phyloP scores from a whole-genome alignment of 2,888 invertebrate species.

The Ditula angustiorana region DNA sequence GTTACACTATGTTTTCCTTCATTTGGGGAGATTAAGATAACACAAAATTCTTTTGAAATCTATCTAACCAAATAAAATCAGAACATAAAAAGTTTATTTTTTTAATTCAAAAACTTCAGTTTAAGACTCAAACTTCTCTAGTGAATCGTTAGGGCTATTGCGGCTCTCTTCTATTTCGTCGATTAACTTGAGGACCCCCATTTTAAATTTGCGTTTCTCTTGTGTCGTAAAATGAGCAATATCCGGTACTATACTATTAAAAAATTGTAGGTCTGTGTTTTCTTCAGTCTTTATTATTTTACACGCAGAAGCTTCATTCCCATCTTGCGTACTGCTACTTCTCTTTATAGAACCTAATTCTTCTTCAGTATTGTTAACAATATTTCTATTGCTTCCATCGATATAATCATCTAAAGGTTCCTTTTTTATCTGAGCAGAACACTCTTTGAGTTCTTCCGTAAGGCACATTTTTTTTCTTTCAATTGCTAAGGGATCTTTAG shows the following conservation, averaged over 20 bases:
- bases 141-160: constrained; percentile 27
- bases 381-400: not conserved
- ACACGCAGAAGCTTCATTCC: not conserved
- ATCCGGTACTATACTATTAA: constrained; percentile 82
- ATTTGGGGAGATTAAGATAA: too few relatives aligned
- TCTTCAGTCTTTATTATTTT: constrained; percentile 44
- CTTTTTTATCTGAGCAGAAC: constrained; percentile 10
- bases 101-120: too few relatives aligned
- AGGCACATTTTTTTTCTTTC: not conserved
- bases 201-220: constrained; percentile 82
- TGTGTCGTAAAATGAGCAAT: constrained; percentile 74
- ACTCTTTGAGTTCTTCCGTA: not conserved
- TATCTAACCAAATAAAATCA: too few relatives aligned
- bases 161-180: constrained; percentile 67
- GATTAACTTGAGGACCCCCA: constrained; percentile 78
- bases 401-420: constrained; percentile 18
- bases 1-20: too few relatives aligned
- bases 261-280: constrained; percentile 72
- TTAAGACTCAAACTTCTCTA: constrained; percentile 22
- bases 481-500: not conserved
- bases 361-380: not conserved
- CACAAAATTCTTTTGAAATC: too few relatives aligned
- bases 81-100: too few relatives aligned
- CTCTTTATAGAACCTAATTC: constrained; percentile 40
- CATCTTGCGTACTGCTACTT: constrained; percentile 22